These are phyloP conservation scores for Hippocampus mohnikei DNA, from an alignment of 2,113 vertebrate genomes.

Conservation along the genomic window DNA sequence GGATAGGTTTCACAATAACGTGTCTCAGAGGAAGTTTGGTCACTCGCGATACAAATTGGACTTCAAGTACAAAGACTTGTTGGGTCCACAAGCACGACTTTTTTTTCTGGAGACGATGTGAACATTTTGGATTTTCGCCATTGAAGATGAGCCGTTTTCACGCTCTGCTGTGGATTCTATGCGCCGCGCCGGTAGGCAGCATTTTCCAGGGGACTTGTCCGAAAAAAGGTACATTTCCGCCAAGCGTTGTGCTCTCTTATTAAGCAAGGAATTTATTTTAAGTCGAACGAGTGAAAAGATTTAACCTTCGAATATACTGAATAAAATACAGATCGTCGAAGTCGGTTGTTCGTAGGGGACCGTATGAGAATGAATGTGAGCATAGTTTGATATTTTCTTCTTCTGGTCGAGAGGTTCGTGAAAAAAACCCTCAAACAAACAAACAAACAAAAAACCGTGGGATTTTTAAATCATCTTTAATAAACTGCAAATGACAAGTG, in stretches of 20 bases:
- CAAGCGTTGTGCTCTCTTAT: not conserved
- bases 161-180: conserved; percentile 33
- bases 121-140: not conserved
- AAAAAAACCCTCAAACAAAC: too few species aligned
- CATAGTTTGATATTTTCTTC: not conserved
- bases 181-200: conserved; percentile 15
- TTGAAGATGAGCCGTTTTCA: conserved; percentile 44
- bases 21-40: conserved; percentile 21
- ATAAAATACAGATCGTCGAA: not conserved
- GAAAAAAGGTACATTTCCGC: conserved; percentile 57
- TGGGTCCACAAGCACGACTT: not conserved
- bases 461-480: not conserved
- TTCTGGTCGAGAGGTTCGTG: not conserved
- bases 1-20: conserved; percentile 64
- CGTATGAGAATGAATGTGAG: not conserved
- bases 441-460: too few species aligned
- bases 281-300: not conserved
- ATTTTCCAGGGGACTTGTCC: conserved; percentile 47
- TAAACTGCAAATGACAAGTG: not conserved
- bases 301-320: not conserved
- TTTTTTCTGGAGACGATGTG: not conserved
- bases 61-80: not conserved
- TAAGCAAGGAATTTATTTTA: not conserved
- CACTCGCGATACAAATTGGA: not conserved
- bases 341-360: not conserved